Conservation (phyloP, 2,888 invertebrate species). For the Melanotus villosus region DNA sequence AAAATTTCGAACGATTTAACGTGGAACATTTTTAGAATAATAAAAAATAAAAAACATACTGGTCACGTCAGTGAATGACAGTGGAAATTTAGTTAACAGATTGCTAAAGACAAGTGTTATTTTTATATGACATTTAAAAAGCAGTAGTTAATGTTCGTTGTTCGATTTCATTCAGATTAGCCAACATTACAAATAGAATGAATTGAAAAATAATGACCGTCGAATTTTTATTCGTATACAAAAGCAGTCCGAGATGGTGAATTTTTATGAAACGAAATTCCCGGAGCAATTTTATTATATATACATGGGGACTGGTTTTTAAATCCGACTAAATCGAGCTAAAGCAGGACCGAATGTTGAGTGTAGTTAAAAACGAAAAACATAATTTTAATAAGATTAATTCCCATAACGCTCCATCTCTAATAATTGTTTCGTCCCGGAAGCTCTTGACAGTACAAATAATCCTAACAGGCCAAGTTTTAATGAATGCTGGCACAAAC, state of each 20-base stretch:
- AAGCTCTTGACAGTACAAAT: conserved; percentile 17
- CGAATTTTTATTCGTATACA: too few relatives aligned
- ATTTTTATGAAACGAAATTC: neutral
- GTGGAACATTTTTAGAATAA: neutral
- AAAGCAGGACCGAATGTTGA: neutral
- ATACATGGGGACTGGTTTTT: neutral
- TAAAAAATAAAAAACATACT: neutral
- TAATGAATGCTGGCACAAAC: neutral
- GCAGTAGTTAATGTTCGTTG: neutral
- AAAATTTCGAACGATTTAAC: neutral
- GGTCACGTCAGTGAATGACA: conserved; percentile 4
- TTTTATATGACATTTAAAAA: conserved; percentile 10
- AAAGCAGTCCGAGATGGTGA: neutral
- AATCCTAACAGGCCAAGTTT: neutral
- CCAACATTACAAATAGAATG: neutral
- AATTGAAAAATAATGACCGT: neutral
- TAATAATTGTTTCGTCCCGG: conserved; percentile 27
- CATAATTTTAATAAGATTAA: conserved; percentile 30
- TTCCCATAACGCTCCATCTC: conserved; percentile 19
- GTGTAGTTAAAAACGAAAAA: conserved; percentile 15
- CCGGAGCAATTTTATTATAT: neutral
- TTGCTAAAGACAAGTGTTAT: conserved; percentile 5
- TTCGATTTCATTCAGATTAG: neutral
- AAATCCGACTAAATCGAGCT: conserved; percentile 4
- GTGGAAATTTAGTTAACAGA: neutral